Percentiles rank a stretch among this genome's conserved stretches.
Evolutionary conservation across 2,888 invertebrate genomes (phyloP).

Genomic region (Ephialtes manifestator): DNA sequence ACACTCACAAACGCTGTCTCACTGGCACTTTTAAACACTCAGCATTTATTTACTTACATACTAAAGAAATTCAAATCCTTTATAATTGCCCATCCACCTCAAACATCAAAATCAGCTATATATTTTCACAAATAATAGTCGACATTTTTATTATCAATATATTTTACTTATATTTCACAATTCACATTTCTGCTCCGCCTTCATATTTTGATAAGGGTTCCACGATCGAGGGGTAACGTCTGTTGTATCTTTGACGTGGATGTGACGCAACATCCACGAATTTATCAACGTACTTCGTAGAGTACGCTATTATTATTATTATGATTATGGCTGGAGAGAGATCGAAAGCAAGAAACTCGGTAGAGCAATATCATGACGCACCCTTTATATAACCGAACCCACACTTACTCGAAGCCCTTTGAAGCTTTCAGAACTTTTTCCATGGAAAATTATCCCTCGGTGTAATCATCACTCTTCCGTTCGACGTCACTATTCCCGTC

Average conservation of each 20-base stretch:
- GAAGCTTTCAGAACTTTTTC: slow-evolving; percentile 8
- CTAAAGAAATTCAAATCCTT: not conserved
- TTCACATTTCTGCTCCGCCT: not conserved
- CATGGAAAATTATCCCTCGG: slow-evolving; percentile 28
- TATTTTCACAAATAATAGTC: not conserved
- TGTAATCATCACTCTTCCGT: slow-evolving; percentile 35
- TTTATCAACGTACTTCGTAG: not conserved
- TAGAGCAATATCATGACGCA: slow-evolving; percentile 4
- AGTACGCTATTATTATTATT: not conserved
- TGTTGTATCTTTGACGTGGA: not conserved
- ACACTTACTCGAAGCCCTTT: slow-evolving; percentile 17
- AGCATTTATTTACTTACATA: no score
- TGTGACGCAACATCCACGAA: not conserved
- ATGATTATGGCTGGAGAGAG: not conserved
- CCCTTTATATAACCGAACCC: slow-evolving; percentile 1
- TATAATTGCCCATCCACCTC: not conserved
- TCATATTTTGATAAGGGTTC: not conserved
- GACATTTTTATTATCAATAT: not conserved
- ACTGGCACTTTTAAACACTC: no score
- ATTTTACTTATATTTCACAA: not conserved
- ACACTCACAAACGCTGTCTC: no score
- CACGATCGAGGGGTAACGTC: not conserved
- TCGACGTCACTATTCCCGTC: not conserved
- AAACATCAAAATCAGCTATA: not conserved
- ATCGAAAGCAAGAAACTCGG: not conserved